Base-by-base conservation (phyloP, 2,797 vertebrate genomes). In the Oreonectes daqikongensis region DNA sequence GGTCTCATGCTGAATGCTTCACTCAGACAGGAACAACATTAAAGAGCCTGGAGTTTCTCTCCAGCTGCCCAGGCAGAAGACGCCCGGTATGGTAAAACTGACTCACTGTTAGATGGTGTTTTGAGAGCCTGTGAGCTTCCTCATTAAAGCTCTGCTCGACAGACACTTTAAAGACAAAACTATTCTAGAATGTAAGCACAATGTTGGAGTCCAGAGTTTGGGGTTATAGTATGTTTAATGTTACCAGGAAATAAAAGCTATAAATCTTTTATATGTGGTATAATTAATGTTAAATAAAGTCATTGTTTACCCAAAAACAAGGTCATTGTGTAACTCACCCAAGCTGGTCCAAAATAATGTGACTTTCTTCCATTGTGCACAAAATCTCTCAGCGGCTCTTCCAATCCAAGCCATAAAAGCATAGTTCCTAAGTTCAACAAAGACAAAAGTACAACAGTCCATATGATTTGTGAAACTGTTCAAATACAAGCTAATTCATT, bases 1-100 rank as follows among this genome's bases (percentile, higher is more conserved):
- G 22, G 88, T 85, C 84, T 84, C 87, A 86, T 86, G 88, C 89
- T 90, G 90, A 86, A 91, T 85, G 84, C 84, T 88, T 53, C 85
- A 86, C 88, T 87, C 86, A 87, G 86, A 81, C 63, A 68, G 67
- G 52, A 82, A 67, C 68, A 40, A 67, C 74, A 74, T 80, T 68
- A 79, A 72, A 72, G 72, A 79, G 72, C 55, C 48, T 32, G 20
- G 46, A 72, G 77, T 68, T 69, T 69, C 18, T 67, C 70, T 75
- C 44, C 20, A 70, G 69, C 44, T 61, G 63, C 42, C 55, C 48
- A 5, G 52, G 67, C 59, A 68, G 57, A 69, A 53, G 46, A 64
- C 22, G 67, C 20, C 24, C 24, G 74, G 30, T 69, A 50, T 8
- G 32, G 72, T 65, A 30, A 65, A 18, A 55, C 61, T 55, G 60